Conservation (phyloP, 2,113 vertebrate species). For the Tylochromis polylepis region DNA sequence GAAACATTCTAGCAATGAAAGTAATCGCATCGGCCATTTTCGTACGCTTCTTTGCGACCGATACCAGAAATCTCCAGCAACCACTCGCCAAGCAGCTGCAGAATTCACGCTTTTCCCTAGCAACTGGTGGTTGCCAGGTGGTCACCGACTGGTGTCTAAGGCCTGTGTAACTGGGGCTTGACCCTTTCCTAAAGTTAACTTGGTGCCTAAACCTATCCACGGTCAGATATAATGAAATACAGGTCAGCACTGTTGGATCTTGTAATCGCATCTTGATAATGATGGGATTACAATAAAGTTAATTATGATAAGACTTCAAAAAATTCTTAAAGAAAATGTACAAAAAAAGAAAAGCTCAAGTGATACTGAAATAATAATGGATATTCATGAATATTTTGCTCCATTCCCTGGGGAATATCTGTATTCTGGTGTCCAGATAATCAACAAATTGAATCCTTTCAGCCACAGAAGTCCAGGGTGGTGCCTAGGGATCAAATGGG, state of each 20-base stretch:
- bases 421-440: background rate
- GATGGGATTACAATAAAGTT: background rate
- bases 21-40: background rate
- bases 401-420: background rate
- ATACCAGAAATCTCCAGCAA: background rate
- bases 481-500: background rate
- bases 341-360: background rate
- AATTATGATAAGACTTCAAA: background rate
- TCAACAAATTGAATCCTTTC: background rate
- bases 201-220: background rate
- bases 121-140: background rate
- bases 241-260: background rate
- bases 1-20: background rate
- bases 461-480: background rate
- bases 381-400: background rate
- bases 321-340: background rate
- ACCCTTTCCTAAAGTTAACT: background rate
- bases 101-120: background rate
- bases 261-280: background rate
- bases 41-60: background rate
- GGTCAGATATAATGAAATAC: background rate
- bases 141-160: background rate
- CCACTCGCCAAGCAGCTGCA: background rate
- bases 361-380: background rate
- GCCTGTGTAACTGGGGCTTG: background rate